A percentile compares a stretch with the other conserved stretches of the same genome.
Evolutionary conservation across 1,140 invertebrate genomes (phyloP).

Genomic region (Trichogramma pretiosum): DNA sequence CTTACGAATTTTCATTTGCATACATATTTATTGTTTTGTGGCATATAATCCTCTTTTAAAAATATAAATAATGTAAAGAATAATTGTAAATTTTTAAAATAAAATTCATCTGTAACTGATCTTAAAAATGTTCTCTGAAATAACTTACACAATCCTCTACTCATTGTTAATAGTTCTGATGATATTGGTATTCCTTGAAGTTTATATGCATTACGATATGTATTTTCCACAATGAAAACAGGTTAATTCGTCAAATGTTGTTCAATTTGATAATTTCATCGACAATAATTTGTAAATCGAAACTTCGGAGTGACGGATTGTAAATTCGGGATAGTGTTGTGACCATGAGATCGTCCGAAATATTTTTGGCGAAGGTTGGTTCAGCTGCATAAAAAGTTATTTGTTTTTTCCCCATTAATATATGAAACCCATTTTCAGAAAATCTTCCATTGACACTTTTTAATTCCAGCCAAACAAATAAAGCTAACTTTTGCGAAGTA

Average conservation of each 20-base stretch:
- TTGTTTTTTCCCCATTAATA: conserved; percentile 25
- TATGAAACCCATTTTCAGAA: conserved; percentile 58
- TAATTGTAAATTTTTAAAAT: conserved; percentile 3
- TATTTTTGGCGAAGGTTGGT: conserved; percentile 13
- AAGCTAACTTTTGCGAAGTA: conserved; percentile 43
- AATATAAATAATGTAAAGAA: conserved; percentile 3
- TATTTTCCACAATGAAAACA: conserved; percentile 27
- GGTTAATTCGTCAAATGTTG: conserved; percentile 3
- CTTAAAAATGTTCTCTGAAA: conserved; percentile 19
- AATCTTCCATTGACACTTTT: conserved; percentile 45
- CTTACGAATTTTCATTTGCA: not conserved
- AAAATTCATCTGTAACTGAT: conserved; percentile 6
- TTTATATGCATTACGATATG: conserved; percentile 31
- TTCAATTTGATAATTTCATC: not conserved
- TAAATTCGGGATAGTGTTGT: conserved; percentile 32
- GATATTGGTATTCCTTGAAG: conserved; percentile 29
- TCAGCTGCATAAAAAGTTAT: conserved; percentile 25
- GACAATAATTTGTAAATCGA: conserved; percentile 2
- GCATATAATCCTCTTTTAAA: no score
- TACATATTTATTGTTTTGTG: conserved; percentile 1
- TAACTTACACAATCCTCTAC: conserved; percentile 20
- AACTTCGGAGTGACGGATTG: conserved; percentile 6
- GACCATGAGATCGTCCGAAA: conserved; percentile 24
- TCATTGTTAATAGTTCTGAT: conserved; percentile 22
- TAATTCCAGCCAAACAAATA: conserved; percentile 60